Conservation (phyloP, 2,113 vertebrate species). For the Amphiprion percula region DNA sequence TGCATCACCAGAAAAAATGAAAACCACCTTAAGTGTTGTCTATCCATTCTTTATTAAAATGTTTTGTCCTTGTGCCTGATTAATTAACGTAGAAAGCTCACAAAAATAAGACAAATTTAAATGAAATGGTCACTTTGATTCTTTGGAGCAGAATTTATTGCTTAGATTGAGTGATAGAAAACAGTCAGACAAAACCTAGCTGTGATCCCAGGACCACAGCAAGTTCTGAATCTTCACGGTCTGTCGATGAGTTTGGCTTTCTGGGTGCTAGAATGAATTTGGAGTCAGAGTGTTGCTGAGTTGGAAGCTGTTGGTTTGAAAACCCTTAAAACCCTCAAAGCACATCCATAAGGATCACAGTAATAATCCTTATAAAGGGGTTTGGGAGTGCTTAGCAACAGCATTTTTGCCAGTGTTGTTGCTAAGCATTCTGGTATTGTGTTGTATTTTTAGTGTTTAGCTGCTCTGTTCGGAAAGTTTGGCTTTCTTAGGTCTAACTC, state of each 20-base stretch:
- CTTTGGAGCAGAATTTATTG: too few species aligned
- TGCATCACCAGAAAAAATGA: too few species aligned
- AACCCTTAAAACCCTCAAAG: background rate
- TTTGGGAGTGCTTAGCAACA: background rate
- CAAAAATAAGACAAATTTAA: too few species aligned
- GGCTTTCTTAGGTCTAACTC: background rate
- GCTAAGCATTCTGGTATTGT: slow-evolving; percentile 11
- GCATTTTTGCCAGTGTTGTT: background rate
- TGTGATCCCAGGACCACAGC: background rate
- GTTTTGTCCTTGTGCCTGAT: too few species aligned
- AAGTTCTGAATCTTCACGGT: slow-evolving; percentile 26
- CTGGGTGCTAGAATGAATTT: background rate
- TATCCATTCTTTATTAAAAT: too few species aligned
- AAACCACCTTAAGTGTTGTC: too few species aligned
- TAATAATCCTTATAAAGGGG: slow-evolving; percentile 14
- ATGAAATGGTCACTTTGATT: too few species aligned
- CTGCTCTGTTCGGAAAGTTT: slow-evolving; percentile 17
- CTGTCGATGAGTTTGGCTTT: background rate
- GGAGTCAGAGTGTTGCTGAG: background rate
- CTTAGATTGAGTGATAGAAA: too few species aligned
- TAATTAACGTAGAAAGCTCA: too few species aligned
- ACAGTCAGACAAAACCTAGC: background rate
- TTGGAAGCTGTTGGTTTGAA: background rate
- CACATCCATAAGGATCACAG: slow-evolving; percentile 17
- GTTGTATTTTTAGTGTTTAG: slow-evolving; percentile 1